These are phyloP conservation scores for Zaprionus lineosus DNA, from an alignment of 2,888 invertebrate genomes.

Conservation along the genomic window DNA sequence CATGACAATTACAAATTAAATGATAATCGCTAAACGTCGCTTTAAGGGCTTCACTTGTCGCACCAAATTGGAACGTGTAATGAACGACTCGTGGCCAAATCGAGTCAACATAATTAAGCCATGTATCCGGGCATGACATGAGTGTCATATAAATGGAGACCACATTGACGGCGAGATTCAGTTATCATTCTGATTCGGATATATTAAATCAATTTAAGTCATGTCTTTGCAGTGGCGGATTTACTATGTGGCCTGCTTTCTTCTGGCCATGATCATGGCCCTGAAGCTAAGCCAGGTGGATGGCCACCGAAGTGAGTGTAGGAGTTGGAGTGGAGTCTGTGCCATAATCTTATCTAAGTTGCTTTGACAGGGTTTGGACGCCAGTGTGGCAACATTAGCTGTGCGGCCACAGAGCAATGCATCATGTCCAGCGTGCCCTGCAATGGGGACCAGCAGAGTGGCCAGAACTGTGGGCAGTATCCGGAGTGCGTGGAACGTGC, in stretches of 20 bases:
- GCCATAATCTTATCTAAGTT: not conserved
- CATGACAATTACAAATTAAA: too few species aligned
- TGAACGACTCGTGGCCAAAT: not conserved
- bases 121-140: conserved; percentile 29
- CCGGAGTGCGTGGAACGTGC: conserved; percentile 39
- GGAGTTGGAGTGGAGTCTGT: not conserved
- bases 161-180: conserved; percentile 1
- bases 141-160: conserved; percentile 28
- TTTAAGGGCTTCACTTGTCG: too few species aligned
- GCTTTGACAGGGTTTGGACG: conserved; percentile 39
- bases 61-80: too few species aligned
- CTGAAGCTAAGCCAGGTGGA: conserved; percentile 27
- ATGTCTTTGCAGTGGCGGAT: conserved; percentile 23
- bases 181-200: conserved; percentile 16
- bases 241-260: conserved; percentile 5
- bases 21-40: too few species aligned
- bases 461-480: conserved; percentile 46
- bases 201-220: not conserved
- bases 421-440: conserved; percentile 35
- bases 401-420: conserved; percentile 36
- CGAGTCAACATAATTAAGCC: conserved; percentile 25
- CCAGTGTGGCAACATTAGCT: conserved; percentile 47
- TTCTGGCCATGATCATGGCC: conserved; percentile 19
- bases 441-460: conserved; percentile 35
- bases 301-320: conserved; percentile 43